Evolutionary conservation across 1,140 invertebrate species (phyloP), one percentile per base, ranked within the genome.

Genomic region (Heliconius himera): DNA sequence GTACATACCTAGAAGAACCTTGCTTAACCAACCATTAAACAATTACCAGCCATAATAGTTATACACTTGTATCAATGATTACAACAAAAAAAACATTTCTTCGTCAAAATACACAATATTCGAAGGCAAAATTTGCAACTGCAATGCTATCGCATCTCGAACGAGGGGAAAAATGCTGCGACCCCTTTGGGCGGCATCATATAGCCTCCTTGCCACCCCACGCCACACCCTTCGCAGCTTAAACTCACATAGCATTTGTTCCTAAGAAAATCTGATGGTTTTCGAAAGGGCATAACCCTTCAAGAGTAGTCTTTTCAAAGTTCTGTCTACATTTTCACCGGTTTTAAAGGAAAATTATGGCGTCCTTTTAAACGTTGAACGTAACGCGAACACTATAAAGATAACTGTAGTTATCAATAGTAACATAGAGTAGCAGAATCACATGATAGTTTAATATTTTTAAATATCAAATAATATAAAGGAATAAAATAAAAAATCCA

Each of bases 151-250:
- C 77, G 73, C 81, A 75, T 46, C 82, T 66, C 76, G 76, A 80
- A 82, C 66, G 83, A 84, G 82, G 81, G 86, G 83, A 74, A 84
- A 82, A 82, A 81, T 75, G 76, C 82, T 78, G 74, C 75, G 81
- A 81, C 81, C 84, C 85, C 81, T 78, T 78, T 82, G 82, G 84
- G 82, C 81, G 83, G 81, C 79, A 82, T 84, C 81, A 82, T 84
- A 78, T 78, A 85, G 85, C 79, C 85, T 85, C 84, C 83, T 73
- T 73, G 20, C 80, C 75, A 76, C 81, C 85, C 83, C 75, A 73
- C 51, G 81, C 82, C 83, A 86, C 85, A 75, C 85, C 87, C 87
- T 84, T 80, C 83, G 82, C 78, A 86, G 85, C 76, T 66, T 76
- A 76, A 84, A 77, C 78, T 81, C 80, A 73, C 74, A 85, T 74